A percentile compares a stretch with the other conserved stretches of the same genome.
These are phyloP conservation scores for Lepidostoma basale DNA, from an alignment of 1,140 invertebrate species.

Conservation along the genomic window DNA sequence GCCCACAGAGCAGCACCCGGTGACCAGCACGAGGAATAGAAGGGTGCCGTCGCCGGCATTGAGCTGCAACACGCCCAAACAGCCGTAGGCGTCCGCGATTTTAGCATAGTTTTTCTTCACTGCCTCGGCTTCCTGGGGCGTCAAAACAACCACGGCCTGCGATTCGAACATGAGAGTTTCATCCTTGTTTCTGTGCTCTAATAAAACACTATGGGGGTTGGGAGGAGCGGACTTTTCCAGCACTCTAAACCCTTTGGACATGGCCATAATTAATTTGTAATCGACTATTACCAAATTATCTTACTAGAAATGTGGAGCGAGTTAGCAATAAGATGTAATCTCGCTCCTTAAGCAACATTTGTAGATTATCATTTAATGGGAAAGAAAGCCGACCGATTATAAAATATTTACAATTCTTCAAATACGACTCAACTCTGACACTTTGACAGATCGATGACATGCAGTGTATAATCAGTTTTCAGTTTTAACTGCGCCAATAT, in stretches of 20 bases:
- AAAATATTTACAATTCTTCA: neutral
- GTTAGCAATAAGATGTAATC: neutral
- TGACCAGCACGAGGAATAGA: constrained; percentile 90
- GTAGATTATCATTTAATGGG: neutral
- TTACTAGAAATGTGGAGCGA: neutral
- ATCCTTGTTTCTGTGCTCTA: constrained; percentile 86
- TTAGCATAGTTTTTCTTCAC: constrained; percentile 87
- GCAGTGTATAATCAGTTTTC: neutral
- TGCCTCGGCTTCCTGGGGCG: constrained; percentile 83
- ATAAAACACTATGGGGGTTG: constrained; percentile 86
- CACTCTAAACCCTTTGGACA: constrained; percentile 91
- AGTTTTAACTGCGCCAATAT: neutral
- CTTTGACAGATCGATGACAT: constrained; percentile 22
- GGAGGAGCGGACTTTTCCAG: constrained; percentile 85
- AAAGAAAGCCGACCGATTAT: neutral
- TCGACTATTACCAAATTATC: neutral
- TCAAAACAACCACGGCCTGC: constrained; percentile 82
- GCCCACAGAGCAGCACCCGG: constrained; percentile 91
- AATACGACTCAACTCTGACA: neutral
- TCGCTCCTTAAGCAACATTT: neutral
- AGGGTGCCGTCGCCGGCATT: constrained; percentile 83
- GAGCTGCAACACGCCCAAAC: constrained; percentile 86
- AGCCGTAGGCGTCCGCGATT: constrained; percentile 90
- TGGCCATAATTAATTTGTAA: constrained; percentile 70
- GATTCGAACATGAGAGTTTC: constrained; percentile 90